Conservation (phyloP, 2,113 vertebrate genomes). For the Tonatia bakeri region DNA sequence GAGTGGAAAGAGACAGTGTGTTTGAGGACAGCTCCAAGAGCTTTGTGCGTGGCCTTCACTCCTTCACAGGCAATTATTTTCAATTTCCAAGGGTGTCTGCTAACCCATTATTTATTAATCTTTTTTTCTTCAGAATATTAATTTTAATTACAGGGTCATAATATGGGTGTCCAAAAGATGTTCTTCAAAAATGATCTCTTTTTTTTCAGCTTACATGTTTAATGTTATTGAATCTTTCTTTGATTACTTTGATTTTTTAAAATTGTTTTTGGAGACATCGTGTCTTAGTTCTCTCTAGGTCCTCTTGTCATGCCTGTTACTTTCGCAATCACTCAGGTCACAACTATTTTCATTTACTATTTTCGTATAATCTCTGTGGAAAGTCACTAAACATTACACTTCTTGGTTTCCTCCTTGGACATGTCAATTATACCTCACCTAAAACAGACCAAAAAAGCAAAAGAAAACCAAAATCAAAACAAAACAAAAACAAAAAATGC, state of each 20-base stretch:
- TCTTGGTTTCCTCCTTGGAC: not conserved
- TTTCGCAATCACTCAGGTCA: not conserved
- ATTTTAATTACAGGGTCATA: not conserved
- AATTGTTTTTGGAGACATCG: not conserved
- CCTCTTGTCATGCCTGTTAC: not conserved
- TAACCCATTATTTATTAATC: not conserved
- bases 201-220: not conserved
- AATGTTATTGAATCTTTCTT: not conserved
- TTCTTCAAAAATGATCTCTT: not conserved
- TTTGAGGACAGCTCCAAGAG: not conserved
- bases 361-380: not conserved
- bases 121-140: not conserved
- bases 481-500: not conserved
- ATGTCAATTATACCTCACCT: not conserved
- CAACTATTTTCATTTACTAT: not conserved
- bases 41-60: not conserved
- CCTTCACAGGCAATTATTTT: not conserved
- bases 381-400: not conserved
- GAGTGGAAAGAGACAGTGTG: not conserved
- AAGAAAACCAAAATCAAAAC: not conserved
- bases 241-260: not conserved
- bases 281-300: not conserved
- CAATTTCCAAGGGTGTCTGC: not conserved
- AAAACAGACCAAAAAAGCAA: not conserved
- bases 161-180: not conserved